Evolutionary conservation across 2,113 vertebrate genomes (phyloP).

Genomic region (Boulengeromyrus knoepffleri): DNA sequence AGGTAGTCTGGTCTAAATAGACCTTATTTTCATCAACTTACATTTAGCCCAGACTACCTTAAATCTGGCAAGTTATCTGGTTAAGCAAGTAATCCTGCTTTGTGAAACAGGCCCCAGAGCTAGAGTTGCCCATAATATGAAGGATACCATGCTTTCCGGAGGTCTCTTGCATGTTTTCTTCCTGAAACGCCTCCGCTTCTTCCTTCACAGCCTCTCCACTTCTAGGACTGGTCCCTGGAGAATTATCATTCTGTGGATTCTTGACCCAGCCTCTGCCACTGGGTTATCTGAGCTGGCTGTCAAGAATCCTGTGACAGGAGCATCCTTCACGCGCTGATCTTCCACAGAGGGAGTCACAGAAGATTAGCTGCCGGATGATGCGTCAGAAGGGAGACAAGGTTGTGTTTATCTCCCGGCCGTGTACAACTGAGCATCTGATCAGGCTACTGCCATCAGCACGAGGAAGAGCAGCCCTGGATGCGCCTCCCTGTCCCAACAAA

Average conservation of each 20-base stretch:
- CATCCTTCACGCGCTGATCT: constrained; percentile 35
- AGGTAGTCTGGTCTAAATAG: no score
- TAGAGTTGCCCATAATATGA: not conserved
- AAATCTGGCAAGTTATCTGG: no score
- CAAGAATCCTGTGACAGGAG: constrained; percentile 48
- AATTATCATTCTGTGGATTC: constrained; percentile 38
- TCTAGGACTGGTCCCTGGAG: constrained; percentile 31
- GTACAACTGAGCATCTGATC: constrained; percentile 50
- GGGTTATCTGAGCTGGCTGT: constrained; percentile 38
- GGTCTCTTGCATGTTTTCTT: not conserved
- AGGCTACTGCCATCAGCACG: constrained; percentile 28
- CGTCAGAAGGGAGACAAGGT: constrained; percentile 43
- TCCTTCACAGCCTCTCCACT: constrained; percentile 31
- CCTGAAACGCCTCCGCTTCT: constrained; percentile 7
- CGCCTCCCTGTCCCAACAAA: constrained; percentile 41
- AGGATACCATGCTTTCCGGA: not conserved
- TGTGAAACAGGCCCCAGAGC: not conserved
- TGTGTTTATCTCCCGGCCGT: constrained; percentile 48
- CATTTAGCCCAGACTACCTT: no score
- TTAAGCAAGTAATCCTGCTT: no score
- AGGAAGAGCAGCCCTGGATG: constrained; percentile 32
- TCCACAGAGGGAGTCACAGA: constrained; percentile 44
- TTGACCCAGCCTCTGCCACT: constrained; percentile 38
- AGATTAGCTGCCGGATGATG: constrained; percentile 52
- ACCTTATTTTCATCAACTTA: no score